Percentiles rank a stretch among this genome's conserved stretches.
phyloP scores from a whole-genome alignment of 2,113 vertebrate species.

The Sorex araneus region DNA sequence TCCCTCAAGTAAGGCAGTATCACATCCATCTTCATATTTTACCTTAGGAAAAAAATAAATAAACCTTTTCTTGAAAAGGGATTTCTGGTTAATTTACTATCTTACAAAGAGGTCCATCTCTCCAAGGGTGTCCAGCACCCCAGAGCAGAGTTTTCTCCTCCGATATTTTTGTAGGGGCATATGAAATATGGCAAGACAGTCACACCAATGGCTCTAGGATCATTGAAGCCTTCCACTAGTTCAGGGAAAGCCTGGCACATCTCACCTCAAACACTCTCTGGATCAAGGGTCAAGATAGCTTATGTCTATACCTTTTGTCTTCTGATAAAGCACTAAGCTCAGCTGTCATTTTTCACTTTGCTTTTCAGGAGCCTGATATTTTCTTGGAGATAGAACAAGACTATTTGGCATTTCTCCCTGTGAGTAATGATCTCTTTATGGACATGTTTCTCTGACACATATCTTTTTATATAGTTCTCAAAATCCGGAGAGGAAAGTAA shows the following conservation, averaged over 20 bases:
- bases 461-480: slow-evolving; percentile 76
- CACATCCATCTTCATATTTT: slow-evolving; percentile 67
- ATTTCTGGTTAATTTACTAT: slow-evolving; percentile 9
- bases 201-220: neutral
- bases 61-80: slow-evolving; percentile 59
- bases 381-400: slow-evolving; percentile 80
- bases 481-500: slow-evolving; percentile 62
- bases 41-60: slow-evolving; percentile 55
- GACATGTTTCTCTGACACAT: slow-evolving; percentile 74
- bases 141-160: slow-evolving; percentile 7
- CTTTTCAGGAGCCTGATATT: slow-evolving; percentile 76
- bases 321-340: slow-evolving; percentile 61
- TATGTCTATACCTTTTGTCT: slow-evolving; percentile 55
- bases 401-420: slow-evolving; percentile 78
- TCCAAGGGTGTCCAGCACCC: neutral
- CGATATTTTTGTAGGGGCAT: neutral
- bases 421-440: slow-evolving; percentile 83
- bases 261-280: slow-evolving; percentile 18
- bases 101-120: slow-evolving; percentile 21
- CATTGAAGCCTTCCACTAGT: slow-evolving; percentile 59
- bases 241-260: neutral
- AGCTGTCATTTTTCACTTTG: slow-evolving; percentile 79
- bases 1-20: slow-evolving; percentile 55
- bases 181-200: neutral
- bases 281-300: slow-evolving; percentile 25